Percentiles rank a stretch among this genome's conserved stretches.
Conservation (phyloP, 2,888 invertebrate species). For the Pammene fasciana region DNA sequence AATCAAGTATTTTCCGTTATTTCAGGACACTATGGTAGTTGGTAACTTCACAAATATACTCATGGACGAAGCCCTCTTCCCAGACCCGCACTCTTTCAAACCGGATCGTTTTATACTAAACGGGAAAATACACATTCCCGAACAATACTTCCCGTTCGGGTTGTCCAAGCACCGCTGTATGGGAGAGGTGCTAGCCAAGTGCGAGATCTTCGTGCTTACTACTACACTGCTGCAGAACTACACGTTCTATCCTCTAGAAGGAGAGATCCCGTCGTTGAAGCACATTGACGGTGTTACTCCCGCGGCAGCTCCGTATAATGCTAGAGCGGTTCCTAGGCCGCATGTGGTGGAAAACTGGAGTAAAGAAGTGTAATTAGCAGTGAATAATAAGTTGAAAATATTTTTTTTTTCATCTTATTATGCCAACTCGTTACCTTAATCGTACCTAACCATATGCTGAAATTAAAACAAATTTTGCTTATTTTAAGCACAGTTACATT, state of each 20-base stretch:
- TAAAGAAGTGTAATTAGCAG: not conserved
- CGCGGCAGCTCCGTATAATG: slow-evolving; percentile 88
- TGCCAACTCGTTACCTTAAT: not conserved
- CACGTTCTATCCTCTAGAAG: slow-evolving; percentile 86
- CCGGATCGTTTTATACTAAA: slow-evolving; percentile 89
- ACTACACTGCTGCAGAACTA: slow-evolving; percentile 89
- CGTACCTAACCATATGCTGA: too few relatives aligned
- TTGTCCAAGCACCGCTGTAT: slow-evolving; percentile 91
- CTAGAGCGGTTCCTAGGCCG: slow-evolving; percentile 83
- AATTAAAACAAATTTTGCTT: too few relatives aligned
- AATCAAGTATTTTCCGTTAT: slow-evolving; percentile 15
- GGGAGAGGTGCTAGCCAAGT: slow-evolving; percentile 89
- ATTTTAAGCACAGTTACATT: too few relatives aligned
- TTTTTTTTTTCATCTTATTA: too few relatives aligned
- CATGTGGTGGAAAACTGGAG: slow-evolving; percentile 21
- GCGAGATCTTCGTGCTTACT: slow-evolving; percentile 90
- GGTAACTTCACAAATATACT: slow-evolving; percentile 89
- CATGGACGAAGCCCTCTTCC: slow-evolving; percentile 86
- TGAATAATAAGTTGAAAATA: too few relatives aligned
- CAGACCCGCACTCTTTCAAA: slow-evolving; percentile 87
- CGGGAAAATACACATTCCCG: slow-evolving; percentile 85
- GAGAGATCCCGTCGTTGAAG: slow-evolving; percentile 85
- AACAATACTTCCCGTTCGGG: slow-evolving; percentile 90
- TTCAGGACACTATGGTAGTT: slow-evolving; percentile 90
- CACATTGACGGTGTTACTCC: slow-evolving; percentile 91